Evolutionary conservation across 2,888 invertebrate species (phyloP), one percentile per base, ranked within the genome.

Genomic region (Pediacus dermestoides): DNA sequence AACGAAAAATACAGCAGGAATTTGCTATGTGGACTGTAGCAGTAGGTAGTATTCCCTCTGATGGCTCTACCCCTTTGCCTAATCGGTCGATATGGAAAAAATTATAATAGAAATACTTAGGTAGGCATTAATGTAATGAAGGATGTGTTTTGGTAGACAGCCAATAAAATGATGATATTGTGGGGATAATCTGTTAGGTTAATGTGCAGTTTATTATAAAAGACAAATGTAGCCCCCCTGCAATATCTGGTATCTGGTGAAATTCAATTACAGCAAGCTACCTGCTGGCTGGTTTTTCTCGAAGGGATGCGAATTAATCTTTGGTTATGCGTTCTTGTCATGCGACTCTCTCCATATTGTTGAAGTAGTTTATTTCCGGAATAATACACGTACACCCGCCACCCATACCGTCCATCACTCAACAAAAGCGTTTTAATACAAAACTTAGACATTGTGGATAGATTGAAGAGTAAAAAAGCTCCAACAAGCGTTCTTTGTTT

Each of bases 321-420:
- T 22, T 32, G 18, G 50, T 48, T 49, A 58, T 51, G 53, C 41
- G 42, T 37, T 42, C 37, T 45, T 39, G 39, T 44, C 59, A 57
- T 50, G 59, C 57, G 42, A 59, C 44, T 42, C 37, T 39, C 50
- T 28, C 42, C 46, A 46, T 46, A 22, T 9, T 37, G 21, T 15
- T 9, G 18, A 25, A 27, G 34, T 34, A 10, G 34, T 45, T 45
- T 39, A 45, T 45, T 33, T 30, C 38, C 25, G 21, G 18, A 11
- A 39, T 36, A 32, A 42, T 30, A 12, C 33, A 37, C 37, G 32
- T 41, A 42, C 37, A 34, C 37, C 40, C 34, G 34, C 3, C 8
- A 6, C 10, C 3, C 4, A 23, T 10, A 23, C 10, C 9, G 3
- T 23, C 23, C 8, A n/a, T n/a, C n/a, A n/a, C n/a, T 16, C 25